Evolutionary conservation across 2,888 invertebrate genomes (phyloP), one percentile per base, ranked within the genome.

Genomic region (Gasteruption jaculator): DNA sequence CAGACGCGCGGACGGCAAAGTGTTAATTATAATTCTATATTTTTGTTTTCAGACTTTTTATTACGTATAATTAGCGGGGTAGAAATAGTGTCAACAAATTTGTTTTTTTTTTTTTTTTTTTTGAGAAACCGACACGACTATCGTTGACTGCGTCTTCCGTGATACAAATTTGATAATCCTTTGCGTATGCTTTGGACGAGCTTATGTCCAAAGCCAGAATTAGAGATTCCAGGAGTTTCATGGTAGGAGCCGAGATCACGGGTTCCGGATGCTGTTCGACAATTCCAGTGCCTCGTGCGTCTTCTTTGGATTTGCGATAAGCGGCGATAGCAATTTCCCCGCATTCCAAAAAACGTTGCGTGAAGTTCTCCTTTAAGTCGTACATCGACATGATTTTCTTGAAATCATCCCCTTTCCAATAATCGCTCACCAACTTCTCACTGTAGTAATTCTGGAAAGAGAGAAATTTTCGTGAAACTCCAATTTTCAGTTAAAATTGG

Each of bases 341-440:
- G 41, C 42, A 20, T 2, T 6, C n/a, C 7, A 25, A 29, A 10
- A 39, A 58, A 50, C 10, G 37, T 1, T 0, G 5, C 1, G 24
- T 38, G 30, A 8, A 5, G n/a, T 1, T 10, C 10, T n/a, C 32
- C 10, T 14, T 26, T 33, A 8, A 43, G 33, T n/a, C n/a, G n/a
- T n/a, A n/a, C n/a, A n/a, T n/a, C n/a, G n/a, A n/a, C n/a, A n/a
- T n/a, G n/a, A n/a, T n/a, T n/a, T n/a, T n/a, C n/a, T n/a, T n/a
- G n/a, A n/a, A n/a, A n/a, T 16, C 15, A 3, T 6, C 45, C 14
- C 67, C 64, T 0, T 49, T 55, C 68, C 67, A 70, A n/a, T 45
- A 50, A 1, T 46, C 35, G 27, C 66, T 63, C 22, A 49, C 44
- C 20, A 39, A 20, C 10, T 50, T 36, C 0, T 50, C 42, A 6